phyloP scores from a whole-genome alignment of 2,888 invertebrate genomes.

The Monopis laevigella region DNA sequence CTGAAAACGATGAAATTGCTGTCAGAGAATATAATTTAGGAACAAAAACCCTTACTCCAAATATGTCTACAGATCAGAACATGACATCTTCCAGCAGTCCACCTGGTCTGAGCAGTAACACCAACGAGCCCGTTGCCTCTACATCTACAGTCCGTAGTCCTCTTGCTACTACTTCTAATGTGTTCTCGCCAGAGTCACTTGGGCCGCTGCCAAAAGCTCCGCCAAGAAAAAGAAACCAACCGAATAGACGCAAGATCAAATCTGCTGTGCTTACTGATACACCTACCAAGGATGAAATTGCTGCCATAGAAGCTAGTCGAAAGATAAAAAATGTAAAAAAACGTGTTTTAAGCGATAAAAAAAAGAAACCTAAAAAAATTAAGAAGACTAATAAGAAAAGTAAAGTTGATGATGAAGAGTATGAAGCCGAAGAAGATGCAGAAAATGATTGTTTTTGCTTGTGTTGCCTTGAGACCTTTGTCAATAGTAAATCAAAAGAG shows the following conservation, averaged over 20 bases:
- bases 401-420: constrained; percentile 9
- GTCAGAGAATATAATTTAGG: no score
- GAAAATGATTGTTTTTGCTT: constrained; percentile 16
- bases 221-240: constrained; percentile 23
- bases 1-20: no score
- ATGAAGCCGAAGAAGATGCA: no score
- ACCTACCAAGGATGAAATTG: constrained; percentile 24
- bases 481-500: constrained; percentile 16
- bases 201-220: no score
- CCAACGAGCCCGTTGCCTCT: no score
- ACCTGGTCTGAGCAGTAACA: no score
- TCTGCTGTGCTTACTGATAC: constrained; percentile 25
- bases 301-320: constrained; percentile 22
- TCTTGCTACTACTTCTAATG: no score
- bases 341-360: constrained; percentile 18
- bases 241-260: constrained; percentile 24
- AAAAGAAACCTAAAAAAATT: constrained; percentile 16
- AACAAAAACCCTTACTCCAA: no score
- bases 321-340: constrained; percentile 21
- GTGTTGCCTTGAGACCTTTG: constrained; percentile 14
- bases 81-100: no score
- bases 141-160: no score
- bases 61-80: no score
- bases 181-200: no score
- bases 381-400: constrained; percentile 17